A percentile compares a stretch with the other conserved stretches of the same genome.
Evolutionary conservation across 2,113 vertebrate species (phyloP).

Genomic region (Urocolius indicus): DNA sequence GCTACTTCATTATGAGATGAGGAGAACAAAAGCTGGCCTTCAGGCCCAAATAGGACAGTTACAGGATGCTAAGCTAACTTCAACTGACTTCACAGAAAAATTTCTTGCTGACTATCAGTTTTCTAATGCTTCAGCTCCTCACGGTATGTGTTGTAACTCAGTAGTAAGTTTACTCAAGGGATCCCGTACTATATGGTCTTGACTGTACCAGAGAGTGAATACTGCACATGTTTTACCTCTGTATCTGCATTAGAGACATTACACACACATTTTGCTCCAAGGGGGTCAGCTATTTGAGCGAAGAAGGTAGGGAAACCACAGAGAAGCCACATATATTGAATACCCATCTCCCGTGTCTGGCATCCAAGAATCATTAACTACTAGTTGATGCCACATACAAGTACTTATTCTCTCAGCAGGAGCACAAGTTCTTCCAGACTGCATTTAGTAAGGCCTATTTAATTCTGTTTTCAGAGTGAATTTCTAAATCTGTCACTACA

Average conservation of each 20-base stretch:
- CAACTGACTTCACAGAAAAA: background rate
- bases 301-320: background rate
- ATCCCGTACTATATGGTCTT: background rate
- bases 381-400: background rate
- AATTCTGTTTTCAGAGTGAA: background rate
- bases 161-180: background rate
- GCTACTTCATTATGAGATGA: fast-evolving
- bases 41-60: no score
- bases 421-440: background rate
- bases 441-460: background rate
- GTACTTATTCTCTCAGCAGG: background rate
- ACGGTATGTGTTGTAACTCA: background rate
- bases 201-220: background rate
- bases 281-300: background rate
- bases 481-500: background rate
- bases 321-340: background rate
- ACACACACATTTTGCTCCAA: background rate
- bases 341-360: background rate
- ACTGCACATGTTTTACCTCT: background rate
- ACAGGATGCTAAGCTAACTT: background rate
- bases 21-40: background rate
- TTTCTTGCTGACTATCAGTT: background rate
- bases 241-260: background rate
- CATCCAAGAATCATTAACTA: background rate
- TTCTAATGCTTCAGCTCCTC: background rate